phyloP scores from a whole-genome alignment of 2,888 invertebrate species.

The Plebejus melissa region DNA sequence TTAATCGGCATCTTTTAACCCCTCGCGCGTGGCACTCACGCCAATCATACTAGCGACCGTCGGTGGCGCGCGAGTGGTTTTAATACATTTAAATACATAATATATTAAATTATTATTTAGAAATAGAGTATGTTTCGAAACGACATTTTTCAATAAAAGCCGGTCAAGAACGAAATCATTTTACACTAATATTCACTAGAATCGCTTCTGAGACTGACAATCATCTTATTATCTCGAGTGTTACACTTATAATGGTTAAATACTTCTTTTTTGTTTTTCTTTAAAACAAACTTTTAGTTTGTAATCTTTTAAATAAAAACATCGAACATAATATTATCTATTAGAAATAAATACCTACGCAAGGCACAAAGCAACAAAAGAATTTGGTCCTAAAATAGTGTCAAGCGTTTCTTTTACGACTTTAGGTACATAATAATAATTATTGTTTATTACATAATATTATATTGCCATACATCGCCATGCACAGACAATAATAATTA shows the following conservation, averaged over 20 bases:
- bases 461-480: neutral
- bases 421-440: neutral
- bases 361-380: neutral
- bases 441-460: neutral
- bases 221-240: neutral
- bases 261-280: neutral
- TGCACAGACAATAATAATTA: neutral
- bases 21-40: too few relatives aligned
- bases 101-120: conserved; percentile 4
- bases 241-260: neutral
- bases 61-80: neutral
- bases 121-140: neutral
- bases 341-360: neutral
- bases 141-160: conserved; percentile 26
- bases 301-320: neutral
- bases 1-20: too few relatives aligned
- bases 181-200: neutral
- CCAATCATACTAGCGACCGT: too few relatives aligned
- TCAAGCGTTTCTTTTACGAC: neutral
- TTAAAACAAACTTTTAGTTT: neutral
- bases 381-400: neutral
- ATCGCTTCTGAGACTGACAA: neutral
- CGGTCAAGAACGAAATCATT: conserved; percentile 26
- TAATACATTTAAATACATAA: neutral
- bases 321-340: neutral